A percentile compares a stretch with the other conserved stretches of the same genome.
Conservation (phyloP, 2,797 vertebrate genomes). For the Coracias cyanogaster region DNA sequence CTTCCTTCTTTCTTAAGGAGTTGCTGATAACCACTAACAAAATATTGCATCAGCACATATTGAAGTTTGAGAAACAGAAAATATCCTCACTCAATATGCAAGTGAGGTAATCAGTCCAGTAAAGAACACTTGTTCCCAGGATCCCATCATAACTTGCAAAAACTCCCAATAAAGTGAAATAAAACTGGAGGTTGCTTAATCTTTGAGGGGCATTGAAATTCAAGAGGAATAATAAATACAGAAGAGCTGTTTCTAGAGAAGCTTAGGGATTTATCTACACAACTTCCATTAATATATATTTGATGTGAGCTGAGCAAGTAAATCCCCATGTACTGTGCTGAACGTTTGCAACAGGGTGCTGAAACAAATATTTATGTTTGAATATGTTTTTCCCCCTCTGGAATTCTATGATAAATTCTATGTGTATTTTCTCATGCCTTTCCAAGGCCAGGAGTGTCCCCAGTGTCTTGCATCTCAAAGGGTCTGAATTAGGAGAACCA, state of each 20-base stretch:
- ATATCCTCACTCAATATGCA: background rate
- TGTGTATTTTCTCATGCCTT: background rate
- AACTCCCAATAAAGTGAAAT: constrained; percentile 11
- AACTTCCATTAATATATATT: constrained; percentile 37
- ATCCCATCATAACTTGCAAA: background rate
- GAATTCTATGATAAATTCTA: background rate
- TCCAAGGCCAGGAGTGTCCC: background rate
- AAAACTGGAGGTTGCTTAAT: constrained; percentile 12
- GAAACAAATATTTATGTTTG: constrained; percentile 45
- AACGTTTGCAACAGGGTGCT: constrained; percentile 3
- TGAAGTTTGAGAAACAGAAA: constrained; percentile 17
- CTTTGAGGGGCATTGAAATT: constrained; percentile 37
- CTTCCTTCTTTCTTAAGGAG: background rate
- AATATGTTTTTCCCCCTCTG: background rate
- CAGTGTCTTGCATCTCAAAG: background rate
- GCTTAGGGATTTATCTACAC: background rate
- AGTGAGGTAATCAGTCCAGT: background rate
- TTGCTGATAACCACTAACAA: background rate
- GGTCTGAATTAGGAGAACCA: background rate
- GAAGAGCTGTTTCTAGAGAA: constrained; percentile 16
- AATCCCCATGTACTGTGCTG: background rate
- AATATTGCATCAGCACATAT: background rate
- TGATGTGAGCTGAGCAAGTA: constrained; percentile 31
- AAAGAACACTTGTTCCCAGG: background rate
- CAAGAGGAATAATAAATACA: constrained; percentile 38